These are phyloP conservation scores for Pionites leucogaster DNA, from an alignment of 2,113 vertebrate genomes.

Conservation along the genomic window DNA sequence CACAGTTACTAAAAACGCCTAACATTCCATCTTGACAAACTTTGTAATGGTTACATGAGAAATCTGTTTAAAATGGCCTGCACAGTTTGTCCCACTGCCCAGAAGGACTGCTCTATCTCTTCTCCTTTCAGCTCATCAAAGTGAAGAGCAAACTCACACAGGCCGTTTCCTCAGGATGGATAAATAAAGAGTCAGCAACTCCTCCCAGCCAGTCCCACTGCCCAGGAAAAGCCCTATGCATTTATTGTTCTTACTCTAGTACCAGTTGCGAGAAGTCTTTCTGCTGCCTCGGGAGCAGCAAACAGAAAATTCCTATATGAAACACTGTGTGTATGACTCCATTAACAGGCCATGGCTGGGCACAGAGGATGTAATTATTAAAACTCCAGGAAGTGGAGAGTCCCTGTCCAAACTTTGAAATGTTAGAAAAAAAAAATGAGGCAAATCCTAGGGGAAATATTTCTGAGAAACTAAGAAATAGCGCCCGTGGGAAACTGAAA, in stretches of 20 bases:
- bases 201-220: slow-evolving; percentile 48
- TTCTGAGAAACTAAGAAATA: slow-evolving; percentile 62
- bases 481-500: slow-evolving; percentile 23
- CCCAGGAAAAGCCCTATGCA: slow-evolving; percentile 61
- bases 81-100: not conserved
- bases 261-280: slow-evolving; percentile 64
- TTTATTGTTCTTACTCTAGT: slow-evolving; percentile 55
- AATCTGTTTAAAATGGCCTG: not conserved
- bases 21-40: not conserved
- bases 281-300: slow-evolving; percentile 48
- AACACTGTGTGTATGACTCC: slow-evolving; percentile 6
- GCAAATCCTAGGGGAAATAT: slow-evolving; percentile 65
- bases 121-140: slow-evolving; percentile 62
- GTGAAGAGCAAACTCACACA: slow-evolving; percentile 36
- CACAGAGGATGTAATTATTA: slow-evolving; percentile 70
- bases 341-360: slow-evolving; percentile 64
- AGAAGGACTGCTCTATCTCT: slow-evolving; percentile 19
- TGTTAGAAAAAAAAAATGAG: slow-evolving; percentile 44
- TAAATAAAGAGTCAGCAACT: slow-evolving; percentile 47
- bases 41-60: not conserved
- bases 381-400: slow-evolving; percentile 64
- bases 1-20: not conserved
- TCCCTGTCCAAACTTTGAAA: slow-evolving; percentile 63
- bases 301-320: slow-evolving; percentile 64
- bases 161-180: slow-evolving; percentile 55